Percentiles rank a stretch among this genome's conserved stretches.
These are phyloP conservation scores for Corythaixoides concolor DNA, from an alignment of 2,113 vertebrate genomes.

Conservation along the genomic window DNA sequence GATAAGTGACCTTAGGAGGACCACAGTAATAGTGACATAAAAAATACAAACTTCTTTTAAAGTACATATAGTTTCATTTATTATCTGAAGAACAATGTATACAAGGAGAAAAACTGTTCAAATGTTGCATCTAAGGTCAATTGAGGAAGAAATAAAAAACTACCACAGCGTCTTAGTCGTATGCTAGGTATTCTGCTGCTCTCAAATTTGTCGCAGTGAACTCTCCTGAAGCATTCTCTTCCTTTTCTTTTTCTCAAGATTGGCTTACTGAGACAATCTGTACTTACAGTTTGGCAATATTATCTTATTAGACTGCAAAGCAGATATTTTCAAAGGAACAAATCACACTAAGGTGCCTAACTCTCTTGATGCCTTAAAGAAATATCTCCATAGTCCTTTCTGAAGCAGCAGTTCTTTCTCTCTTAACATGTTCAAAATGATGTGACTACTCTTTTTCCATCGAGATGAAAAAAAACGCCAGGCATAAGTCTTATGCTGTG, in stretches of 20 bases:
- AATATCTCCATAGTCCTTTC: neutral
- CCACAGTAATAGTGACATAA: neutral
- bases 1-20: neutral
- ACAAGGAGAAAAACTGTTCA: neutral
- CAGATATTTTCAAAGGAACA: neutral
- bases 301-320: neutral
- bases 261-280: neutral
- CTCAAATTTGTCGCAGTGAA: neutral
- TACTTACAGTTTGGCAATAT: neutral
- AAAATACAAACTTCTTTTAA: neutral
- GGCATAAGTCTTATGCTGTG: neutral
- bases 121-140: neutral
- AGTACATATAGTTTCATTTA: neutral
- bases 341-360: neutral
- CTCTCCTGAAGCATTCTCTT: neutral
- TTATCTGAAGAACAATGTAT: neutral
- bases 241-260: neutral
- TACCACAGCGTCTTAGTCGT: neutral
- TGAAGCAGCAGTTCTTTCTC: neutral
- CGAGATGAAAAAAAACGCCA: neutral
- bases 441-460: neutral
- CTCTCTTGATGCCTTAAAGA: neutral
- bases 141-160: neutral
- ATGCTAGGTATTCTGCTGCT: neutral
- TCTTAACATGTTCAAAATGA: neutral